Evolutionary conservation across 1,140 invertebrate genomes (phyloP).

Genomic region (Euura lappo): DNA sequence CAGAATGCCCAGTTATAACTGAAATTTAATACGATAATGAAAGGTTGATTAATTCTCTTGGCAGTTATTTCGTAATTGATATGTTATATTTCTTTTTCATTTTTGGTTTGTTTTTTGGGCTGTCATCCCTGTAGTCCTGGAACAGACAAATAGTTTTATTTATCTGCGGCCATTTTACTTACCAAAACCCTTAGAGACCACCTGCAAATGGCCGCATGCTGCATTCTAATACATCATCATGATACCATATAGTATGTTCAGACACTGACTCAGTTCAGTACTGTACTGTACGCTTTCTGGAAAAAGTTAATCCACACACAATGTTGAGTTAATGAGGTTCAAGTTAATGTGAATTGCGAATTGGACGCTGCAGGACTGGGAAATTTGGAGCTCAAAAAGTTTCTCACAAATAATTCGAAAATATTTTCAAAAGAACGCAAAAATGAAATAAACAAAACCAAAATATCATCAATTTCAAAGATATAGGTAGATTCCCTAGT

Average conservation of each 20-base stretch:
- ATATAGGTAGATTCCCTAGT: no score
- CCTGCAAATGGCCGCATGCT: constrained; percentile 61
- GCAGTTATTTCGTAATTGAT: constrained; percentile 6
- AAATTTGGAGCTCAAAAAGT: background rate
- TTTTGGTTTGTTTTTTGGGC: constrained; percentile 9
- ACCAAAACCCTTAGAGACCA: constrained; percentile 44
- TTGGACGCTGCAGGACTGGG: background rate
- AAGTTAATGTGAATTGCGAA: background rate
- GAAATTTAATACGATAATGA: constrained; percentile 34
- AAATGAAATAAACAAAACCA: no score
- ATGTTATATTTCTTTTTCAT: background rate
- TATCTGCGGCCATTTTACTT: constrained; percentile 60
- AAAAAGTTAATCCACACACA: constrained; percentile 63
- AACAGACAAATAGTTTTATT: constrained; percentile 55
- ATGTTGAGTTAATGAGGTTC: constrained; percentile 47
- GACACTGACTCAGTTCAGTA: constrained; percentile 54
- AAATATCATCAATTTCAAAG: no score
- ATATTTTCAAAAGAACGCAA: no score
- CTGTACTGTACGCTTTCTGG: constrained; percentile 53
- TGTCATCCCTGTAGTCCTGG: constrained; percentile 30
- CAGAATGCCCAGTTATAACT: constrained; percentile 53
- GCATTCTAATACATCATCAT: constrained; percentile 62
- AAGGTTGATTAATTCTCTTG: constrained; percentile 26
- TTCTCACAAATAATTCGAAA: no score
- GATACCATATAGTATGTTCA: constrained; percentile 60